phyloP scores from a whole-genome alignment of 1,140 invertebrate species.

The Nasonia giraulti region DNA sequence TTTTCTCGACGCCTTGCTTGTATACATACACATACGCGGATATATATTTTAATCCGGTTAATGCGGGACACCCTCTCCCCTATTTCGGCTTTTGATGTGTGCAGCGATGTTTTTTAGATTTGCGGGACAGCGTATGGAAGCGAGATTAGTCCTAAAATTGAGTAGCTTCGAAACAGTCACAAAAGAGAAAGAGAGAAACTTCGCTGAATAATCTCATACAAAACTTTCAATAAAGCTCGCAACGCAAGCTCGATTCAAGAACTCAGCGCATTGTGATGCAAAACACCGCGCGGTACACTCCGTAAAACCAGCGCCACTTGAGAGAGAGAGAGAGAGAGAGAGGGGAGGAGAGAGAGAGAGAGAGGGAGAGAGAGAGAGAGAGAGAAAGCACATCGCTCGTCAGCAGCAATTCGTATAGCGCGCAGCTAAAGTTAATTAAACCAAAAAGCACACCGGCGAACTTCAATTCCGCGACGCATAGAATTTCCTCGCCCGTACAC shows the following conservation, averaged over 20 bases:
- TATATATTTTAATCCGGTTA: conserved; percentile 4
- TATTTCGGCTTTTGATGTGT: background rate
- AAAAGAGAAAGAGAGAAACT: too few species aligned
- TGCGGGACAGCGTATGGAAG: background rate
- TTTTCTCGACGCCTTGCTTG: too few species aligned
- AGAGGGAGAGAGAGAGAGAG: too few species aligned
- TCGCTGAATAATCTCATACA: too few species aligned
- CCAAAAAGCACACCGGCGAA: background rate
- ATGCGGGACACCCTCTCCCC: background rate
- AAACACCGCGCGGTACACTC: too few species aligned
- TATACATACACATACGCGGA: background rate
- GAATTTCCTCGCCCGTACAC: background rate
- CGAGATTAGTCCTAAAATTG: background rate
- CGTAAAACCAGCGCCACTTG: too few species aligned
- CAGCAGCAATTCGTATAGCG: background rate
- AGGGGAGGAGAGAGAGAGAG: too few species aligned
- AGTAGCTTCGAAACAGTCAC: background rate
- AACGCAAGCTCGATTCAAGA: too few species aligned
- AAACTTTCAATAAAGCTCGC: too few species aligned
- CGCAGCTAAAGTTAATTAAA: background rate
- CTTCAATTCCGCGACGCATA: background rate
- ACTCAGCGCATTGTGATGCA: too few species aligned
- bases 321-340: background rate
- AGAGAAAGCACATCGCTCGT: background rate
- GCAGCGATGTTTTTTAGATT: background rate